Evolutionary conservation across 2,113 vertebrate genomes (phyloP), one percentile per base, ranked within the genome.

Genomic region (Xiphorhynchus elegans): DNA sequence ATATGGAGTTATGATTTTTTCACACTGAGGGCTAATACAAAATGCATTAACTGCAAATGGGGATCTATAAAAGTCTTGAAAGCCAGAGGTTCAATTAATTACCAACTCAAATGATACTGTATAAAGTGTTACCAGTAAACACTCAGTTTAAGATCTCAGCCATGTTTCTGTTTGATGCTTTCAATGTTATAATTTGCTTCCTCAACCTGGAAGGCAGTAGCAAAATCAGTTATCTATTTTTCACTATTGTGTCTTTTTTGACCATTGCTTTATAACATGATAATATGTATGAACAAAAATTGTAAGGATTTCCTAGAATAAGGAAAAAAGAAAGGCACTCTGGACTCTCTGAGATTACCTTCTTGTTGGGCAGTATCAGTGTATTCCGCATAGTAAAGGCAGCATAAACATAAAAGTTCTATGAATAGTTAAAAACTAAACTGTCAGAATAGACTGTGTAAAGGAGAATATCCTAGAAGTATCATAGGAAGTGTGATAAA

Each of bases 1-100:
- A 49, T 74, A 80, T 44, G 40, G 59, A 88, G 68, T 91, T 88
- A 77, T 67, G 82, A 94, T 96, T 93, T 95, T 67, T 88, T 91
- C 79, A 84, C 59, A 55, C 72, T 80, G 67, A 90, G 56, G 85
- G 14, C 55, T 88, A 74, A 94, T 95, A 85, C 33, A 77, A 93
- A 96, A 93, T 77, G 18, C 70, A 83, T 86, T 90, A 88, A 85
- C 78, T 80, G 82, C 33, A 74, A 91, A 78, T 31, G 5, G 75
- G 59, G 85, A 96, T 21, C 46, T 89, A 80, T 77, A 85, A 93
- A 93, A 92, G 63, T 63, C 75, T 37, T 42, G 33, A 84, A 86
- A 93, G 33, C 2, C 42, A 72, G 58, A 39, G 14, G 33, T 91
- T 94, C 91, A 87, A 83, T 52, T 84, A 55, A 59, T 85, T 94